phyloP scores from a whole-genome alignment of 2,888 invertebrate genomes.

The Xiphydria camelus region DNA sequence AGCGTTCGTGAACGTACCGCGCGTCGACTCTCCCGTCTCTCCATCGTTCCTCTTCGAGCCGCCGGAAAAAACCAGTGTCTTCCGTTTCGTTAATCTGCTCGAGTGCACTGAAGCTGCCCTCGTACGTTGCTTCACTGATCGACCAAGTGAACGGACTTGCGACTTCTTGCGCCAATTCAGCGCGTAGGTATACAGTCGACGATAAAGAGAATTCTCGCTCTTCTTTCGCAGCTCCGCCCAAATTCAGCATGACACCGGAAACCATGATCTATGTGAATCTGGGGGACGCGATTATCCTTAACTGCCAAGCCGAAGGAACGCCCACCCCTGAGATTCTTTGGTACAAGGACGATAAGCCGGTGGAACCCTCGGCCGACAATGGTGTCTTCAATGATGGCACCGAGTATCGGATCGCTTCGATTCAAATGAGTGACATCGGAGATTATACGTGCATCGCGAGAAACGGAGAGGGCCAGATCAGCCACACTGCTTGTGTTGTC shows the following conservation, averaged over 20 bases:
- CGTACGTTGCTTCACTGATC: too few species aligned
- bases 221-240: constrained; percentile 74
- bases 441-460: constrained; percentile 96
- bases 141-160: too few species aligned
- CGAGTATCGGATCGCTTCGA: constrained; percentile 89
- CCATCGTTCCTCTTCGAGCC: too few species aligned
- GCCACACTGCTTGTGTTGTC: constrained; percentile 93
- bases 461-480: constrained; percentile 94
- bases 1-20: too few species aligned
- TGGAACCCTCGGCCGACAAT: constrained; percentile 85
- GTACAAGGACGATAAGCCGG: constrained; percentile 93
- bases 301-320: constrained; percentile 95
- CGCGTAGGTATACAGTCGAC: too few species aligned
- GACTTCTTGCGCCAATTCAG: too few species aligned
- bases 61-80: too few species aligned
- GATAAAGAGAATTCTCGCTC: too few species aligned
- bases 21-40: not conserved
- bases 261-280: constrained; percentile 96
- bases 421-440: constrained; percentile 92
- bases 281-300: constrained; percentile 94
- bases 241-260: constrained; percentile 93
- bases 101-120: too few species aligned
- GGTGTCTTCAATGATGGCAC: constrained; percentile 93
- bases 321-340: constrained; percentile 94
- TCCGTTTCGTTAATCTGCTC: too few species aligned